Conservation (phyloP, 2,888 invertebrate species). For the Holacanthella duospinosa region DNA sequence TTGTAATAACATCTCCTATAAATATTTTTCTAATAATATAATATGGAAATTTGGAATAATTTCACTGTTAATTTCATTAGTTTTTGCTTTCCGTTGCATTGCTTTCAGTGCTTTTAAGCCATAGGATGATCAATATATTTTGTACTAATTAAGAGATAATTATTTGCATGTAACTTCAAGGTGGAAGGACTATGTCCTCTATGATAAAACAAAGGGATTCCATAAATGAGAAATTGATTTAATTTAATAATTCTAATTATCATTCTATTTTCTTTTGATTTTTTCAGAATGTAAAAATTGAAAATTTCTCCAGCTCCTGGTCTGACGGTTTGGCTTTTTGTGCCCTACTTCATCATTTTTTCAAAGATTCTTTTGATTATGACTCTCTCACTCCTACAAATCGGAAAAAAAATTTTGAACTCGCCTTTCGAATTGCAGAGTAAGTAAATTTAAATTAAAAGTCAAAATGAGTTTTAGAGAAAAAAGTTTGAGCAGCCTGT, state of each 20-base stretch:
- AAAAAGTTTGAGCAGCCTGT: neutral
- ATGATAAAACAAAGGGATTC: neutral
- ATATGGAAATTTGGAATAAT: too few relatives aligned
- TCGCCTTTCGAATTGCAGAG: conserved; percentile 97
- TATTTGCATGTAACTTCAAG: too few relatives aligned
- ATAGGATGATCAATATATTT: too few relatives aligned
- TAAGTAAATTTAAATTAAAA: too few relatives aligned
- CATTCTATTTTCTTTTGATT: conserved; percentile 10
- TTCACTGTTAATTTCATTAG: too few relatives aligned
- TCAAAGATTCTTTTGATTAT: conserved; percentile 95
- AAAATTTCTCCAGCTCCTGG: conserved; percentile 98
- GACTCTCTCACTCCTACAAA: conserved; percentile 73
- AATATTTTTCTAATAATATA: too few relatives aligned
- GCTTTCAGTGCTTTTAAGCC: too few relatives aligned
- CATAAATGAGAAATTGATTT: neutral
- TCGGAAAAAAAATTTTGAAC: conserved; percentile 86
- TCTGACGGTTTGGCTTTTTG: conserved; percentile 98
- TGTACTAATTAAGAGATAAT: too few relatives aligned
- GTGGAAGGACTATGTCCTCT: too few relatives aligned
- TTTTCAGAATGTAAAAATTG: conserved; percentile 83
- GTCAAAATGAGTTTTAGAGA: conserved; percentile 15
- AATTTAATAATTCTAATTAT: neutral
- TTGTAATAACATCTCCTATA: too few relatives aligned
- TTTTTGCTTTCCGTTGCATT: too few relatives aligned
- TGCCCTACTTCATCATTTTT: conserved; percentile 95